Conservation (phyloP, 2,113 vertebrate genomes). For the Gasterosteus aculeatus region DNA sequence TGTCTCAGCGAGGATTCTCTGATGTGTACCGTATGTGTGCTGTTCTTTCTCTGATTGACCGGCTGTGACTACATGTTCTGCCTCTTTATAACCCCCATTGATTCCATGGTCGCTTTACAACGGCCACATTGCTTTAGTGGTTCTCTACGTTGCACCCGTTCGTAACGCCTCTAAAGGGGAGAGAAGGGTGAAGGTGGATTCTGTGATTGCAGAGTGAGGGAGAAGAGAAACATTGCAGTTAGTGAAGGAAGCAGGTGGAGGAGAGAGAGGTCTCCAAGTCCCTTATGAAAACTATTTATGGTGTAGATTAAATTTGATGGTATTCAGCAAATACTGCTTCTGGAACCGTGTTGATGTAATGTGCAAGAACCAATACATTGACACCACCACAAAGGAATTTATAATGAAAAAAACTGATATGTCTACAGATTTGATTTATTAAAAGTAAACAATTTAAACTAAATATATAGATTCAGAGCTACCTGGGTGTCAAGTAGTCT, state of each 20-base stretch:
- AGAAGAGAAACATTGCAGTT: neutral
- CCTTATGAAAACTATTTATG: slow-evolving; percentile 29
- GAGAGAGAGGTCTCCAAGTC: slow-evolving; percentile 2
- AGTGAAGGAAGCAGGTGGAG: slow-evolving; percentile 10
- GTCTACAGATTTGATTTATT: slow-evolving; percentile 4
- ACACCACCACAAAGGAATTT: slow-evolving; percentile 36
- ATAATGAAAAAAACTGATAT: slow-evolving; percentile 17
- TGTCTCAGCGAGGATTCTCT: slow-evolving; percentile 53
- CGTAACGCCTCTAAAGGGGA: slow-evolving; percentile 38
- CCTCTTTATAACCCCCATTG: slow-evolving; percentile 71
- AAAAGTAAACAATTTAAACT: slow-evolving; percentile 44
- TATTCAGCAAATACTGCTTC: neutral
- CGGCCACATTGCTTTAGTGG: slow-evolving; percentile 63
- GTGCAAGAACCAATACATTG: slow-evolving; percentile 36
- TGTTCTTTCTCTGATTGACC: slow-evolving; percentile 78
- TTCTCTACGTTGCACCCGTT: slow-evolving; percentile 49
- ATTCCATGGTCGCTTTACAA: slow-evolving; percentile 65
- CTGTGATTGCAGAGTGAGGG: slow-evolving; percentile 16
- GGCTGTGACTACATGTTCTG: slow-evolving; percentile 69
- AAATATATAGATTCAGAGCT: slow-evolving; percentile 19
- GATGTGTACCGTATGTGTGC: slow-evolving; percentile 25
- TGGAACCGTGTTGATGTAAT: slow-evolving; percentile 12
- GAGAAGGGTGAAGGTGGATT: slow-evolving; percentile 5
- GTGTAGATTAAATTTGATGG: slow-evolving; percentile 22
- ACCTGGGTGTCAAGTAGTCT: slow-evolving; percentile 26